Conservation (phyloP, 2,113 vertebrate species). For the Nasalis larvatus region DNA sequence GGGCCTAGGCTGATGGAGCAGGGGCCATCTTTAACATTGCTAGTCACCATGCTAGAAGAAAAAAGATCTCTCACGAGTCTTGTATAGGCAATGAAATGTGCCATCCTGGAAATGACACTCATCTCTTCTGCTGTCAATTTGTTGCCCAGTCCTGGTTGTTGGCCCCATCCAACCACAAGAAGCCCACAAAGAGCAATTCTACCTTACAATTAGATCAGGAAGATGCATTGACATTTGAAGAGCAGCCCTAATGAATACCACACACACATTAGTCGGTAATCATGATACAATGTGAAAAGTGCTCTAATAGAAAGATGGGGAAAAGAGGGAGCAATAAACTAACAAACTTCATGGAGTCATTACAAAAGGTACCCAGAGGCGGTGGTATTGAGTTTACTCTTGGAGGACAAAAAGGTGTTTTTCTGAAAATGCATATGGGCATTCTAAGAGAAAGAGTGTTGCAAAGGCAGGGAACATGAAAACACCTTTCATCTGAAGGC, state of each 20-base stretch:
- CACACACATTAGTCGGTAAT: not conserved
- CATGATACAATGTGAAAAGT: not conserved
- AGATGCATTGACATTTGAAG: not conserved
- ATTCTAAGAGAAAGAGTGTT: not conserved
- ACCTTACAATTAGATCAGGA: not conserved
- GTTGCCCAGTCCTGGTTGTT: not conserved
- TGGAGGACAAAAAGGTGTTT: not conserved
- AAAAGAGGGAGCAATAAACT: not conserved
- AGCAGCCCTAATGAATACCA: not conserved
- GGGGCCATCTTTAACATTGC: not conserved
- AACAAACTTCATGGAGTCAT: not conserved
- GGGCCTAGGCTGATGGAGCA: not conserved
- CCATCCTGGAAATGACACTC: not conserved
- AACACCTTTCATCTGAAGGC: not conserved
- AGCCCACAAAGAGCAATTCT: not conserved
- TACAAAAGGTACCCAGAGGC: not conserved
- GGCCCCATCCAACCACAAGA: not conserved
- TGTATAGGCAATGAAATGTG: not conserved
- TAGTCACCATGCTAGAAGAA: not conserved
- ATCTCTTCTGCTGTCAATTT: not conserved
- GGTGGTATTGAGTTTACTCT: not conserved
- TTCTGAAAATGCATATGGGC: not conserved
- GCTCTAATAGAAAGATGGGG: not conserved
- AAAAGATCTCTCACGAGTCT: not conserved
- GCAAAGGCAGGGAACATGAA: not conserved